Percentiles rank a stretch among this genome's conserved stretches.
Evolutionary conservation across 2,888 invertebrate species (phyloP).

Genomic region (Chloromyia formosa): DNA sequence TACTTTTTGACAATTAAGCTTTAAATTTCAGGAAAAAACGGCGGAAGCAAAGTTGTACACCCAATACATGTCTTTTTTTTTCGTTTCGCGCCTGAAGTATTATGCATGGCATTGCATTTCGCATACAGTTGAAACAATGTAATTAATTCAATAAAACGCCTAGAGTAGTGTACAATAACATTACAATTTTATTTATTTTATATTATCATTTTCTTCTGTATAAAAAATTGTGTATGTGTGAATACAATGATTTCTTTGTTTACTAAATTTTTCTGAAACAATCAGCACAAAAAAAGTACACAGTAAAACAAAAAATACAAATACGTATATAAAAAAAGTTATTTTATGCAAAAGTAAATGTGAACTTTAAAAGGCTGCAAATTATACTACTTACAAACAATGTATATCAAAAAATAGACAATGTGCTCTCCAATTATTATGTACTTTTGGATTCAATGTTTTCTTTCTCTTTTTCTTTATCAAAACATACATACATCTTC

Average conservation of each 20-base stretch:
- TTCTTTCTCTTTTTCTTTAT: neutral
- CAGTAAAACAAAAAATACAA: neutral
- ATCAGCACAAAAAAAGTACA: neutral
- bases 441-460: too few relatives aligned
- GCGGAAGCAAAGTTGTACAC: too few relatives aligned
- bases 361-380: neutral
- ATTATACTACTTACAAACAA: neutral
- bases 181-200: conserved; percentile 23
- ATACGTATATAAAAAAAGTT: neutral
- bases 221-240: conserved; percentile 27
- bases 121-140: too few relatives aligned
- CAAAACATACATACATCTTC: neutral
- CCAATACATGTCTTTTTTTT: too few relatives aligned
- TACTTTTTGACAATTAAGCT: too few relatives aligned
- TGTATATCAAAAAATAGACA: too few relatives aligned
- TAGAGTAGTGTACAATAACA: neutral
- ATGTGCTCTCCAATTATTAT: too few relatives aligned
- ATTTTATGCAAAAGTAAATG: neutral
- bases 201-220: conserved; percentile 4
- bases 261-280: neutral
- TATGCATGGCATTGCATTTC: too few relatives aligned
- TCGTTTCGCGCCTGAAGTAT: too few relatives aligned
- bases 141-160: too few relatives aligned
- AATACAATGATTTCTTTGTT: neutral
- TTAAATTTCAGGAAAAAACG: too few relatives aligned